A percentile compares a stretch with the other conserved stretches of the same genome.
phyloP scores from a whole-genome alignment of 2,113 vertebrate genomes.

The Neofelis nebulosa region DNA sequence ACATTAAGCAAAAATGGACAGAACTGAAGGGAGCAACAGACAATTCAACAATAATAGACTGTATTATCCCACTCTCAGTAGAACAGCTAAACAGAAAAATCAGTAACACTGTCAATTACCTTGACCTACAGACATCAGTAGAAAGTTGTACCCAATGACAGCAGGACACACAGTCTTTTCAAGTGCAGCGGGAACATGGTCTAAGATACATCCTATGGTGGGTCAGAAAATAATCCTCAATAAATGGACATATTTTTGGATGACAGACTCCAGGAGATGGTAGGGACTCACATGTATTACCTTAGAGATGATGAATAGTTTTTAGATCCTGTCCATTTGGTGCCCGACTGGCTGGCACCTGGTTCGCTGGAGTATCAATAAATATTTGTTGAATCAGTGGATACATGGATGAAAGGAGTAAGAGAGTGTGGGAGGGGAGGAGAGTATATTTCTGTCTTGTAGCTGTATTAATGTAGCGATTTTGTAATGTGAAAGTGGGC shows the following conservation, averaged over 20 bases:
- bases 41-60: background rate
- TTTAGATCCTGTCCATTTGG: background rate
- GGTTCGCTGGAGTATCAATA: background rate
- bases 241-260: background rate
- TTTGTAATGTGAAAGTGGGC: background rate
- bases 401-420: background rate
- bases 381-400: background rate
- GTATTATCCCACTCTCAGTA: background rate
- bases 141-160: background rate
- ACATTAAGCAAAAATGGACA: background rate
- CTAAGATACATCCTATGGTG: background rate
- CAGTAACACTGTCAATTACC: background rate
- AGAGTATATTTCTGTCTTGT: background rate
- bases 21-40: background rate
- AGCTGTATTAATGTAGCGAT: background rate
- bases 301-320: background rate
- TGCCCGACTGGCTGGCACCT: background rate
- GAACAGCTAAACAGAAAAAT: background rate
- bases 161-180: background rate
- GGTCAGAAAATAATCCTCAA: background rate
- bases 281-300: background rate
- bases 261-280: background rate
- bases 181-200: background rate
- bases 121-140: background rate
- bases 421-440: background rate